Conservation (phyloP, 1,140 invertebrate species). For the Aphelenchoides besseyi region DNA sequence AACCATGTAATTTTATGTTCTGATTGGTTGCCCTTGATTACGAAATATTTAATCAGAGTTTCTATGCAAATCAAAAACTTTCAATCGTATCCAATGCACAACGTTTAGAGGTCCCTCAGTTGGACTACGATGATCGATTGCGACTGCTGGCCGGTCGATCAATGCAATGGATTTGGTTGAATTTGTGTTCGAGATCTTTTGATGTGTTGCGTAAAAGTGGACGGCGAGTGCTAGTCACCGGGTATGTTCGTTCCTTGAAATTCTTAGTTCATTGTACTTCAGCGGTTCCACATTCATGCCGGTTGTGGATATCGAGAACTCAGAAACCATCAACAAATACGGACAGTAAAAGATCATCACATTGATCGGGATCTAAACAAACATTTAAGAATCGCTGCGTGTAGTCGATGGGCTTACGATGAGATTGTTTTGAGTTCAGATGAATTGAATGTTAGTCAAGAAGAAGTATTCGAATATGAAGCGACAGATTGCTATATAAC, state of each 20-base stretch:
- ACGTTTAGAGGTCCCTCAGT: not conserved
- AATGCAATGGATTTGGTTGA: not conserved
- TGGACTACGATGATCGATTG: not conserved
- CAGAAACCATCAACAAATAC: not conserved
- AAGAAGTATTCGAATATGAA: too few species aligned
- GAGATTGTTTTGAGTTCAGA: not conserved
- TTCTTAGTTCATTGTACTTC: too few species aligned
- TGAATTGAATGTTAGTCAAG: not conserved
- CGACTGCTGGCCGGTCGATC: not conserved
- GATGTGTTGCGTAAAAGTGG: not conserved
- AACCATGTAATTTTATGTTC: too few species aligned
- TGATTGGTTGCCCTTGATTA: too few species aligned
- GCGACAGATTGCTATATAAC: too few species aligned
- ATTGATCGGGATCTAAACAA: too few species aligned
- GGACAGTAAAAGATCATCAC: not conserved
- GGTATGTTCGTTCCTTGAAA: too few species aligned
- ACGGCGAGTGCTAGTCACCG: not conserved
- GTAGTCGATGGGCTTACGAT: not conserved
- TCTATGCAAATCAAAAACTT: too few species aligned
- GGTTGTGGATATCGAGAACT: not conserved
- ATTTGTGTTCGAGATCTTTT: not conserved
- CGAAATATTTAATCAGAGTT: too few species aligned
- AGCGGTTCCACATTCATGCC: not conserved
- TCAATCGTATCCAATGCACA: too few species aligned
- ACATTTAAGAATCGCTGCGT: not conserved